Base-by-base conservation (phyloP, 2,113 vertebrate genomes). In the Pomatostomus ruficeps region DNA sequence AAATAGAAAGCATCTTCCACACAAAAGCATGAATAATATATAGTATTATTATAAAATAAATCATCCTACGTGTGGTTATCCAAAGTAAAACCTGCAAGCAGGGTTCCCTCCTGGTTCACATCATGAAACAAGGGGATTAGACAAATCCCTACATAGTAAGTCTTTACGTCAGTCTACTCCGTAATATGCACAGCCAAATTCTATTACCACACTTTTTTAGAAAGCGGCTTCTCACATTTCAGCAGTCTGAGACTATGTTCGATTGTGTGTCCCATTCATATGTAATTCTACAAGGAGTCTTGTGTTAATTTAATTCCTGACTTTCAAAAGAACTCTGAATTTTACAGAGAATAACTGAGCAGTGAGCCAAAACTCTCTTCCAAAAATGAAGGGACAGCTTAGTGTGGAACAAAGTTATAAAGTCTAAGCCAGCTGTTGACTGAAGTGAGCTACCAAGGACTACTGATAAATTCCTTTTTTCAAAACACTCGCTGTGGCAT, bases 401-500 rank as follows among this genome's bases (percentile, higher is more conserved):
- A 42, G 29, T 71, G 55, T 62, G 14, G 81, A 93, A 85, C 24
- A 49, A 93, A 95, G 51, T 36, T 42, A 38, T 42, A 14, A 81
- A 85, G 58, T 58, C n/a, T 49, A 29, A 70, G 18, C 33, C 54
- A 94, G 63, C 67, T 66, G 59, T 26, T 91, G 89, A 80, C n/a
- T 88, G 29, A 90, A 94, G 72, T 4, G 9, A 83, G 58, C 77
- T 87, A 82, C 52, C 52, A 83, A 75, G 40, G 23, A 49, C 63
- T 92, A 91, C 91, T 76, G 43, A 93, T 33, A 62, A 94, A 83
- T 77, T 83, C 55, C 45, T 49, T 22, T 93, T 93, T 95, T 85
- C 78, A 85, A 83, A 96, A 83, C 42, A 76, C 46, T 67, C 1
- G 0, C 38, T 79, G 58, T 35, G 22, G 19, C 74, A 83, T 72